Conservation (phyloP, 2,888 invertebrate species). For the Volucella inflata region DNA sequence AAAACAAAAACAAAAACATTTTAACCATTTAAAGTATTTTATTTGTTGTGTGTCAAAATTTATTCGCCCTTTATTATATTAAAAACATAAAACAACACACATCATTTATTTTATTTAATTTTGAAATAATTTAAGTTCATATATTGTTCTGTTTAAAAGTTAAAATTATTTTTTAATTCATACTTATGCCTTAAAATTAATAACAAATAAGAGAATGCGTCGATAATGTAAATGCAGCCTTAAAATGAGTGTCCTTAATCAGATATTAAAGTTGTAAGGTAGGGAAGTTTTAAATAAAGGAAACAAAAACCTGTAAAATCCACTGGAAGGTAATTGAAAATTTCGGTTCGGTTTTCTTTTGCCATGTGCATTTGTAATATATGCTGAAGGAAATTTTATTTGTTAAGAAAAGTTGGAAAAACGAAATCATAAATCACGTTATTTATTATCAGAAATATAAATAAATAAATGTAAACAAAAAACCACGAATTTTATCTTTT, state of each 20-base stretch:
- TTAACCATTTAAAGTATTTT: conserved; percentile 59
- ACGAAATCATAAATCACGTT: conserved; percentile 55
- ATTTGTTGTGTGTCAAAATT: not conserved
- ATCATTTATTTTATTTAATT: conserved; percentile 3
- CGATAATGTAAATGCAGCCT: conserved; percentile 52
- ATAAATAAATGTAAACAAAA: conserved; percentile 55
- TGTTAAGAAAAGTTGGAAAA: conserved; percentile 12
- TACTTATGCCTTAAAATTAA: conserved; percentile 38
- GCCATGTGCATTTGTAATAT: conserved; percentile 16
- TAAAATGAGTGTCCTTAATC: conserved; percentile 73
- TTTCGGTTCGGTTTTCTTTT: conserved; percentile 12
- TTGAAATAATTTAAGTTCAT: conserved; percentile 4
- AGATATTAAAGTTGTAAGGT: conserved; percentile 40
- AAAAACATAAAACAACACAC: not conserved
- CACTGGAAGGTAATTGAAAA: not conserved
- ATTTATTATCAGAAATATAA: conserved; percentile 64
- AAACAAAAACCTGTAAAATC: not conserved
- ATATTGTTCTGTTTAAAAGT: conserved; percentile 14
- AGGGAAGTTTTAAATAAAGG: conserved; percentile 10
- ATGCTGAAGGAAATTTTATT: not conserved
- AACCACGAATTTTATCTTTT: conserved; percentile 3
- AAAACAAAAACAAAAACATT: not conserved
- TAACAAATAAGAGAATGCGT: conserved; percentile 22
- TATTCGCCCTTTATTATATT: too few relatives aligned
- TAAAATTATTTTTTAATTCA: conserved; percentile 27